A percentile compares a stretch with the other conserved stretches of the same genome.
phyloP scores from a whole-genome alignment of 2,113 vertebrate species.

The Cryptoleucopteryx plumbea region DNA sequence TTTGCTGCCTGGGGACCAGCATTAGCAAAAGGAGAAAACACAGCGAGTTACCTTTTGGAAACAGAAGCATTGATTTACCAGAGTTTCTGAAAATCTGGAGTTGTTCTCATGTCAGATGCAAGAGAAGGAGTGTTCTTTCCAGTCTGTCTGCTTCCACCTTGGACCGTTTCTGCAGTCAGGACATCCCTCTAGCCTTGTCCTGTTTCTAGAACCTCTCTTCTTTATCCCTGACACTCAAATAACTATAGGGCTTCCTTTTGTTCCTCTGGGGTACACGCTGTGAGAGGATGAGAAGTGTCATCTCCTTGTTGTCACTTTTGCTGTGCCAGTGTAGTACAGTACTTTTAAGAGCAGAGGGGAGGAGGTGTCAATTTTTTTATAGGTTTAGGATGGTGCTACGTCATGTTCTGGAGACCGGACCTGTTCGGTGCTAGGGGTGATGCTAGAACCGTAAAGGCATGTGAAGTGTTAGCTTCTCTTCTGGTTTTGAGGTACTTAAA shows the following conservation, averaged over 20 bases:
- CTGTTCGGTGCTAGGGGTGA: neutral
- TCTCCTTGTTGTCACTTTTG: neutral
- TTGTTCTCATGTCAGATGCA: neutral
- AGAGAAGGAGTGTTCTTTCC: neutral
- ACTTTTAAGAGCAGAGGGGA: neutral
- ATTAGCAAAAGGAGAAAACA: neutral
- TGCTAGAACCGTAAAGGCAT: neutral
- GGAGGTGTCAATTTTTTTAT: neutral
- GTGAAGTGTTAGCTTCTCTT: neutral
- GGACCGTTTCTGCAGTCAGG: neutral
- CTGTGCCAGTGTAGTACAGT: neutral
- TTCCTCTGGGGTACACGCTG: neutral
- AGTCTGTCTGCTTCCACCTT: neutral
- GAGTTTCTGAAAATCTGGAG: neutral
- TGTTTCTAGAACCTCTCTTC: neutral
- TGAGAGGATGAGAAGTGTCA: neutral
- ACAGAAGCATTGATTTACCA: neutral
- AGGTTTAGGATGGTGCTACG: neutral
- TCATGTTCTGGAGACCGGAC: neutral
- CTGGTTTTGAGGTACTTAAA: neutral
- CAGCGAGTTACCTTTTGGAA: neutral
- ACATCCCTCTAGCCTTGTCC: neutral
- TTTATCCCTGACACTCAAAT: neutral
- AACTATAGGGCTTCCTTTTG: neutral
- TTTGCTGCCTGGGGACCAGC: neutral